Evolutionary conservation across 2,113 vertebrate species (phyloP), one percentile per base, ranked within the genome.

Genomic region (Hypanus sabinus): DNA sequence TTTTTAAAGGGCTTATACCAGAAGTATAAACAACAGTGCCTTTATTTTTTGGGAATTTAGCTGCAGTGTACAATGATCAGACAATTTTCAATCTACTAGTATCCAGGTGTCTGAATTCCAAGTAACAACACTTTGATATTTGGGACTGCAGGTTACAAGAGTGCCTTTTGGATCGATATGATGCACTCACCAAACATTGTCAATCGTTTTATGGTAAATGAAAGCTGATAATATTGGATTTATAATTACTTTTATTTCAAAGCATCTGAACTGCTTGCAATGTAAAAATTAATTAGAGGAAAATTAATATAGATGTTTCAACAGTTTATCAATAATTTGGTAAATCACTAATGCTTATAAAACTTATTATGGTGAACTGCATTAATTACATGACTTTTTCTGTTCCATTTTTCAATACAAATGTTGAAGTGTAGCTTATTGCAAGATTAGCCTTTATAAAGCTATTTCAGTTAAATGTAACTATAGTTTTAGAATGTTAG

Each of bases 1-100:
- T 30, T 73, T n/a, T 73, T 3, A 88, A 90, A 68, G 7, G 18
- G 62, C 38, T 93, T 46, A 46, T 0, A 73, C 12, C 22, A 16
- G 65, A 93, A 93, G 36, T 93, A 73, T 27, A 93, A 73, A 30
- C 36, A 93, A 93, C 55, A 22, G 70, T 93, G 91, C 91, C 70
- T 93, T 93, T 11, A 73, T 73, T 93, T 71, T 93, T 55, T 38
- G 24, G 55, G 55, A 60, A 27, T 57, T 92, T 24, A 55, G 22
- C 38, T 73, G 11, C 10, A 73, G 70, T 75, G 30, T 5, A 11
- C 16, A 5, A 36, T 16, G 46, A 27, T 93, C 36, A 62, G 68
- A 70, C 33, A 18, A 36, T 91, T 91, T 70, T 91, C 62, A 87
- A 27, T n/a, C 27, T 60, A 87, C 20, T 36, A n/a, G 22, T 91